phyloP scores from a whole-genome alignment of 2,797 vertebrate species.

The Myotis myotis region DNA sequence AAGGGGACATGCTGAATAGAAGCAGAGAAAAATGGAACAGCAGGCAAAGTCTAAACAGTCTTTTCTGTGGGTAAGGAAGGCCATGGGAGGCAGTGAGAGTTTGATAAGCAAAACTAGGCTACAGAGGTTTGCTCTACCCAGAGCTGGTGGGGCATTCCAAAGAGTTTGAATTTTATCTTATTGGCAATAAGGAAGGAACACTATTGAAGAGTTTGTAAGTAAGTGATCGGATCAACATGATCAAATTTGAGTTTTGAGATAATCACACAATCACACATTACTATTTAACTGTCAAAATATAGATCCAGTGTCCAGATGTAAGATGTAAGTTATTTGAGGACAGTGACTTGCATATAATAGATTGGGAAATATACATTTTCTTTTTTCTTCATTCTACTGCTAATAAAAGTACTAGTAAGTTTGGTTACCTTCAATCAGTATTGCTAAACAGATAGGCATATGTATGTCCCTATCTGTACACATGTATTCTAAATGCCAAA shows the following conservation, averaged over 20 bases:
- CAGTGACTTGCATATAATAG: neutral
- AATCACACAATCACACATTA: neutral
- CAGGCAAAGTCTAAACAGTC: neutral
- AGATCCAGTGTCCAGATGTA: neutral
- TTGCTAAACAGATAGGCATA: neutral
- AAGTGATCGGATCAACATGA: neutral
- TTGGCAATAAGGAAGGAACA: neutral
- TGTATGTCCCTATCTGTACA: neutral
- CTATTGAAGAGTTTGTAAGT: neutral
- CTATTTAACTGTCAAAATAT: slow-evolving; percentile 39
- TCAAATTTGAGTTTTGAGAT: neutral
- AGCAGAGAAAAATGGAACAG: neutral
- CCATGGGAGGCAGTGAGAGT: neutral
- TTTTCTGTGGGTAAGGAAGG: neutral
- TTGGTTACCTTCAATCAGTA: neutral
- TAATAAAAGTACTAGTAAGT: neutral
- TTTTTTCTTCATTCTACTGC: neutral
- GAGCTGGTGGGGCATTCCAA: neutral
- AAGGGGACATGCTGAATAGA: neutral
- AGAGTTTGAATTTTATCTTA: slow-evolving; percentile 26
- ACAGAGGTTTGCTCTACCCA: neutral
- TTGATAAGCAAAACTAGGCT: neutral
- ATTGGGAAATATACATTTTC: neutral
- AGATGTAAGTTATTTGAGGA: neutral
- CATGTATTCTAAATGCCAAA: neutral